Base-by-base conservation (phyloP, 2,113 vertebrate genomes). In the Phalacrocorax aristotelis region DNA sequence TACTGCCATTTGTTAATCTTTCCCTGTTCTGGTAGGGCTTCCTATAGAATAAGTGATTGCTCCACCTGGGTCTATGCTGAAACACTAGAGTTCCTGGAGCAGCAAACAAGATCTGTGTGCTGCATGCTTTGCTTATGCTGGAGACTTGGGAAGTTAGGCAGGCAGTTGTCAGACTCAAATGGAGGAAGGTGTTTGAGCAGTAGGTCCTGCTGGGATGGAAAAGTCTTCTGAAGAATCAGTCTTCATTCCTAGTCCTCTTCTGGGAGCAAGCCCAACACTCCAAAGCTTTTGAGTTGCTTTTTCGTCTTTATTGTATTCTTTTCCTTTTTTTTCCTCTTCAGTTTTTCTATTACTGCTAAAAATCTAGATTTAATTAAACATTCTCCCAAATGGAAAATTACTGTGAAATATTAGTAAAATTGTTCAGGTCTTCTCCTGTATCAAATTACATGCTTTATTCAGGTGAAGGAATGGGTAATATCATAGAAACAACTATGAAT, bases 41-140 rank as follows among this genome's bases (percentile, higher is more conserved):
- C 29, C 36, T 13, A 11, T 4, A 58, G 27, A 57, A 9, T 36
- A 61, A 74, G 7, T 36, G 6, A 0, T 49, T 44, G 4, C 11
- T 69, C 58, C 22, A 40, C 5, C 10, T 23, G 22, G 3, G 5
- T 30, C 19, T n/a, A 16, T 30, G 15, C 20, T 81, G 32, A 65
- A 77, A 7, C 44, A 61, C 3, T 20, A 81, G 38, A 57, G 34
- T 38, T 40, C 34, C 34, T 65, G 36, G 34, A 84, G 34, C 10
- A 81, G 23, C 22, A 69, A n/a, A 60, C 3, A 6, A 5, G 8
- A 17, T 8, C 10, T 38, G 7, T 11, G 15, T 22, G 15, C 17
- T 78, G 6, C 6, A 3, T 0, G 0, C 13, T 82, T 70, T 51
- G 5, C 5, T 57, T 22, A 29, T 26, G 13, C 16, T 1, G 2